phyloP scores from a whole-genome alignment of 2,113 vertebrate species.

The Chaenogobius annularis region DNA sequence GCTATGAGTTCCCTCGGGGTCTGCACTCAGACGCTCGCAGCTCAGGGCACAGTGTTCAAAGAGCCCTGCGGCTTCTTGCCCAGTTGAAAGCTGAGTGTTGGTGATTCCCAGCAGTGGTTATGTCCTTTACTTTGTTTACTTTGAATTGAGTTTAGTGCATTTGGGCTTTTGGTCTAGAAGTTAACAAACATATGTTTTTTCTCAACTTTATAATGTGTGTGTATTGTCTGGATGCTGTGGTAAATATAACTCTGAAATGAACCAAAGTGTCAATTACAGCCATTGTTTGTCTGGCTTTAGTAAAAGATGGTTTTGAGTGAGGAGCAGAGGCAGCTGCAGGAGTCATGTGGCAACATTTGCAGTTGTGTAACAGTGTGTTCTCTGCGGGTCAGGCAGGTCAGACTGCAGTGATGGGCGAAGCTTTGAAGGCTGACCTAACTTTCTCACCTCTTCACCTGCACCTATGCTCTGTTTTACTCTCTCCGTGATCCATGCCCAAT shows the following conservation, averaged over 20 bases:
- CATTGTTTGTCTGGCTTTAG: slow-evolving; percentile 46
- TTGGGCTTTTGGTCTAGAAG: slow-evolving; percentile 20
- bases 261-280: slow-evolving; percentile 51
- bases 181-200: slow-evolving; percentile 18
- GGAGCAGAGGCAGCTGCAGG: slow-evolving; percentile 55
- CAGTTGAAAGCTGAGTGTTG: slow-evolving; percentile 55
- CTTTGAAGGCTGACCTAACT: slow-evolving; percentile 47
- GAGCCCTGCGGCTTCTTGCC: slow-evolving; percentile 44
- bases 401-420: slow-evolving; percentile 54
- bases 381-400: slow-evolving; percentile 49
- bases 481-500: slow-evolving; percentile 13
- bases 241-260: slow-evolving; percentile 57
- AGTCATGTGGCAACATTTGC: slow-evolving; percentile 41
- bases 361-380: slow-evolving; percentile 29
- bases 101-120: slow-evolving; percentile 48
- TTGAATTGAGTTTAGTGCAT: slow-evolving; percentile 17
- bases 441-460: slow-evolving; percentile 39
- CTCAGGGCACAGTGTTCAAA: slow-evolving; percentile 56
- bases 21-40: slow-evolving; percentile 41
- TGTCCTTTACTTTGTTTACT: slow-evolving; percentile 32
- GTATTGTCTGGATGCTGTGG: slow-evolving; percentile 44
- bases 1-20: slow-evolving; percentile 37
- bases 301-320: slow-evolving; percentile 43
- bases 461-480: slow-evolving; percentile 27
- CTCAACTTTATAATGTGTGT: slow-evolving; percentile 25